phyloP scores from a whole-genome alignment of 2,888 invertebrate species.

The Altica lythri region DNA sequence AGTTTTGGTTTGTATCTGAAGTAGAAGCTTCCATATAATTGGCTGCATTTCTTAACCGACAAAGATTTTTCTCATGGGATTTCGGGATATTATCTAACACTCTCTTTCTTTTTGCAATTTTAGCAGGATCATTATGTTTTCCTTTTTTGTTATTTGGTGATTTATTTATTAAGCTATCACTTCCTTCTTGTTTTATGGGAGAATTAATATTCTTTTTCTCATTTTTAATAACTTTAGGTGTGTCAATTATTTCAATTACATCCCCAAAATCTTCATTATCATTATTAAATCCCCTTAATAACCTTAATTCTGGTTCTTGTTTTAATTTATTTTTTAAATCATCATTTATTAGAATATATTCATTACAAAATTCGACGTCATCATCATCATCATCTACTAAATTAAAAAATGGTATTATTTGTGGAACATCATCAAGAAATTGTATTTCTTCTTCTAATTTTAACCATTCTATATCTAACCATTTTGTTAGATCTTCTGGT shows the following conservation, averaged over 20 bases:
- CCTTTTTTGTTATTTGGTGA: too few relatives aligned
- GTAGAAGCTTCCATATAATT: too few relatives aligned
- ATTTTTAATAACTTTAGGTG: background rate
- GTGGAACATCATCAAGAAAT: constrained; percentile 40
- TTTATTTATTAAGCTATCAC: too few relatives aligned
- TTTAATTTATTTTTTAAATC: constrained; percentile 8
- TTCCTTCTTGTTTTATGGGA: too few relatives aligned
- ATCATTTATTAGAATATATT: constrained; percentile 43
- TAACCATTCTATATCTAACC: constrained; percentile 56
- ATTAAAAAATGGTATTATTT: constrained; percentile 41
- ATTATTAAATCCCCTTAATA: constrained; percentile 22
- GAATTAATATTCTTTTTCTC: background rate
- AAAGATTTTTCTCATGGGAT: too few relatives aligned
- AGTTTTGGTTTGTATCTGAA: too few relatives aligned
- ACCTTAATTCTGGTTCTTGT: too few relatives aligned
- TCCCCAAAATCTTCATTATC: constrained; percentile 34
- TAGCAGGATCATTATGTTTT: too few relatives aligned
- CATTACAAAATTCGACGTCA: constrained; percentile 44
- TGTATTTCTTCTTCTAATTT: constrained; percentile 44
- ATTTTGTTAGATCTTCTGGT: constrained; percentile 54
- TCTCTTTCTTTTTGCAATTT: too few relatives aligned
- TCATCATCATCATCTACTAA: constrained; percentile 43
- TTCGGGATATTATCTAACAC: too few relatives aligned
- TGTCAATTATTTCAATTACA: constrained; percentile 25
- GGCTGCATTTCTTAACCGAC: too few relatives aligned